phyloP scores from a whole-genome alignment of 2,888 invertebrate species.

The Heteromurus nitidus region DNA sequence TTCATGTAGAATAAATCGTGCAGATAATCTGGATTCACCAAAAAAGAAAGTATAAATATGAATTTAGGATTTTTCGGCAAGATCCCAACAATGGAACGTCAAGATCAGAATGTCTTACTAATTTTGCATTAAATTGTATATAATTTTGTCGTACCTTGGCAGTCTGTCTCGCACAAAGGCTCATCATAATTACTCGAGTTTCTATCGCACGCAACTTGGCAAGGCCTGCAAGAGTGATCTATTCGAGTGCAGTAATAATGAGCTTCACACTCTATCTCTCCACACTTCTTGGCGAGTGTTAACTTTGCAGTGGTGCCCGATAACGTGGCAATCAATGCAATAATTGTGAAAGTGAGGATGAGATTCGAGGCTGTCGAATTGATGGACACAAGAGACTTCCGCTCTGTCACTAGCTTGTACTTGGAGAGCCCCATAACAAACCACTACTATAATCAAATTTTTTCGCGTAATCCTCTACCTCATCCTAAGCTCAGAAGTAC shows the following conservation, averaged over 20 bases:
- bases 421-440: conserved; percentile 27
- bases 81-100: not conserved
- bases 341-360: not conserved
- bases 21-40: conserved; percentile 48
- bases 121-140: not conserved
- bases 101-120: not conserved
- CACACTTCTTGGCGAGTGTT: conserved; percentile 55
- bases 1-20: conserved; percentile 62
- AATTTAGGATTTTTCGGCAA: not conserved
- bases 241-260: conserved; percentile 57
- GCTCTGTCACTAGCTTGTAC: not conserved
- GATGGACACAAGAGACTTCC: not conserved
- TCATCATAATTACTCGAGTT: conserved; percentile 56
- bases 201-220: conserved; percentile 57
- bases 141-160: conserved; percentile 63
- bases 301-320: conserved; percentile 37
- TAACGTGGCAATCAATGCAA: not conserved
- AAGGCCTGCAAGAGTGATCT: conserved; percentile 59
- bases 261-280: conserved; percentile 54
- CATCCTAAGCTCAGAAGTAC: not conserved
- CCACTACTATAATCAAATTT: not conserved
- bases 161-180: conserved; percentile 55
- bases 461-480: no score
- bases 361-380: conserved; percentile 32
- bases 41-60: conserved; percentile 1